phyloP scores from a whole-genome alignment of 2,113 vertebrate species.

The Morone chrysops region DNA sequence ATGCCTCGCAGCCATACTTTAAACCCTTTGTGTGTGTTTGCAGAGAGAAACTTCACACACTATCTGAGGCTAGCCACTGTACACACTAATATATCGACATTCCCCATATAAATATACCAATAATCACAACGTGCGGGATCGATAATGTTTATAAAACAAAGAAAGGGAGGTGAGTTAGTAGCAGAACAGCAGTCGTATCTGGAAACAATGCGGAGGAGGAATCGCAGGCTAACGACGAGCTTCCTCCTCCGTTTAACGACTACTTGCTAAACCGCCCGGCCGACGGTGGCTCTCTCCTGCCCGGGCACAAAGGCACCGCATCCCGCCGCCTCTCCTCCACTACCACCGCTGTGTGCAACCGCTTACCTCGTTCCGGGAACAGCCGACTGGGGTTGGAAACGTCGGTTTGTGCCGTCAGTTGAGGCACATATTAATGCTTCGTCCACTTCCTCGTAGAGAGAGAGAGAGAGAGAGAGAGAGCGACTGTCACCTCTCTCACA shows the following conservation, averaged over 20 bases:
- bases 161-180: too few relatives aligned
- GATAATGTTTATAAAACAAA: too few relatives aligned
- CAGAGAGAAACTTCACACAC: too few relatives aligned
- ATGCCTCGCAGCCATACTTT: too few relatives aligned
- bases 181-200: too few relatives aligned
- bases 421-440: neutral
- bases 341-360: too few relatives aligned
- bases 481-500: slow-evolving; percentile 50
- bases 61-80: too few relatives aligned
- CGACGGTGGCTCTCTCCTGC: neutral
- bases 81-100: too few relatives aligned
- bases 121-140: too few relatives aligned
- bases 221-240: neutral
- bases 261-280: neutral
- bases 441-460: slow-evolving; percentile 55
- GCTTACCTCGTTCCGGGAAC: slow-evolving; percentile 3
- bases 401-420: neutral
- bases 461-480: too few relatives aligned
- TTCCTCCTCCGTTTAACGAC: neutral
- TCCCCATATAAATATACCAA: too few relatives aligned
- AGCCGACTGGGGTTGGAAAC: neutral
- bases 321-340: neutral
- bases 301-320: neutral
- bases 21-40: too few relatives aligned
- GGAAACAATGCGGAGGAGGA: neutral